A percentile compares a stretch with the other conserved stretches of the same genome.
Conservation (phyloP, 2,113 vertebrate species). For the Melanostigma gelatinosum region DNA sequence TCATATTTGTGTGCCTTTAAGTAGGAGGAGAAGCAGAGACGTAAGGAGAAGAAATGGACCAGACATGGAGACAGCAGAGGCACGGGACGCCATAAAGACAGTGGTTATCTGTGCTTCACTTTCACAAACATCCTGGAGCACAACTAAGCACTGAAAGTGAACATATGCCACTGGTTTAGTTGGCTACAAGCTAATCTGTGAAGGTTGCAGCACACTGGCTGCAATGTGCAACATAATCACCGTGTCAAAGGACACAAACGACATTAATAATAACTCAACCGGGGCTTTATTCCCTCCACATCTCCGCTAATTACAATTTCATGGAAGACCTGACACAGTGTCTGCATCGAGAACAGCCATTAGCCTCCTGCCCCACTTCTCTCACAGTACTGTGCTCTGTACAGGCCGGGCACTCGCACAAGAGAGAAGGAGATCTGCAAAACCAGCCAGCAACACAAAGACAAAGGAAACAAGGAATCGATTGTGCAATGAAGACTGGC, state of each 20-base stretch:
- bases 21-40: background rate
- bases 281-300: background rate
- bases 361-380: conserved; percentile 1
- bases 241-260: background rate
- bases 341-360: background rate
- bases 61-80: conserved; percentile 2
- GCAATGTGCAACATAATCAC: conserved; percentile 11
- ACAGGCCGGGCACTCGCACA: background rate
- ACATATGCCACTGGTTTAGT: background rate
- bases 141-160: background rate
- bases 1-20: background rate
- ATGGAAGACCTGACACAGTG: background rate
- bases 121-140: background rate
- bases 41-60: background rate
- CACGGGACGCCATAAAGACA: background rate
- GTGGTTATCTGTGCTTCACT: conserved; percentile 11
- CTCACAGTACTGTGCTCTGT: background rate
- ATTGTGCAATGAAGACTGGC: background rate
- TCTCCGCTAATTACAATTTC: conserved; percentile 14
- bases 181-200: background rate
- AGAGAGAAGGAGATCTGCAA: background rate
- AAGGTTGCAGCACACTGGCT: background rate
- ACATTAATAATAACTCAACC: background rate
- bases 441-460: background rate
- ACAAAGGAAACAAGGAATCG: conserved; percentile 16